Base-by-base conservation (phyloP, 2,888 invertebrate genomes). In the Amorpha juglandis region DNA sequence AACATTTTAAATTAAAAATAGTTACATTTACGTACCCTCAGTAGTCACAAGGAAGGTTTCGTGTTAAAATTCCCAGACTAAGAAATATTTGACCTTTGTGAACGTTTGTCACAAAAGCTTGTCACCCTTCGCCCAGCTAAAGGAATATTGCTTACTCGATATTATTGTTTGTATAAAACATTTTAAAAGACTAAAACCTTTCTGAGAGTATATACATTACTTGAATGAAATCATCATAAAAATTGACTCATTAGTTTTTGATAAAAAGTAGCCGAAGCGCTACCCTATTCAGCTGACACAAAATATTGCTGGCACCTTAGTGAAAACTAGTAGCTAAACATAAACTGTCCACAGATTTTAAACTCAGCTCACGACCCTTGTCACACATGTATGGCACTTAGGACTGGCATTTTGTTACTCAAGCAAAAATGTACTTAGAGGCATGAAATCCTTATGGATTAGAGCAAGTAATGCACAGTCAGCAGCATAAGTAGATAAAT, bases 351-450 rank as follows among this genome's bases (percentile, higher is more conserved):
- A 58, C 19, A 42, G 16, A 42, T 19, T 58, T 58, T 19, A 58
- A 58, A 58, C 42, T 38, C 27, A 4, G 7, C 42, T 21, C 58
- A 4, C 1, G 58, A 58, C 58, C 58, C 58, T 58, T 19, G 58
- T 58, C 42, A 58, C 58, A 12, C 9, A 19, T 2, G 1, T 52
- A 27, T 58, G 19, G 58, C 58, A 42, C 16, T 58, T 14, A 38
- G 11, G n/a, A 14, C 33, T 35, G 33, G 53, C 38, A 58, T 55
- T 58, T 58, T 38, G 55, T 33, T 14, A 33, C 42, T 58, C 42
- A 9, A 12, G 19, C 7, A 19, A 58, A 52, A 42, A 58, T 38
- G 6, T 16, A 58, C 53, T 35, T 12, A 33, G 21, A 51, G 27
- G 42, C 19, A 6, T 11, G 11, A 58, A 53, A n/a, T 14, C 19